These are phyloP conservation scores for Poeciliopsis prolifica DNA, from an alignment of 2,113 vertebrate genomes.

Conservation along the genomic window DNA sequence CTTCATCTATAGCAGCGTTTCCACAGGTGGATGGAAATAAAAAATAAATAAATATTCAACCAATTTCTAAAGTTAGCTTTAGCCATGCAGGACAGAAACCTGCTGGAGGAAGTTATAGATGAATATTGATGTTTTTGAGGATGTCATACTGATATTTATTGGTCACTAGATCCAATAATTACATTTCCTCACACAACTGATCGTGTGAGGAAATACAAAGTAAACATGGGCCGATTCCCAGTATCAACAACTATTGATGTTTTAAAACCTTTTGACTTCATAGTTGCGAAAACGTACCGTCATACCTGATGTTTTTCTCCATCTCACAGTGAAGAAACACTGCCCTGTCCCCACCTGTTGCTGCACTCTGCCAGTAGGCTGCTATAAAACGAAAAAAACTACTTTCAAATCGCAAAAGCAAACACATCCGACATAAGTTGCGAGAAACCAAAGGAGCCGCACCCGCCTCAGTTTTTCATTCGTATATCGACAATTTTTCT, in stretches of 20 bases:
- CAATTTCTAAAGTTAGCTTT: neutral
- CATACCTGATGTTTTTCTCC: neutral
- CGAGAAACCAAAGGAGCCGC: too few species aligned
- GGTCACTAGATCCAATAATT: neutral
- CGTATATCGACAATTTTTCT: neutral
- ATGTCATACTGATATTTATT: neutral
- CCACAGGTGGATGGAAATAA: neutral
- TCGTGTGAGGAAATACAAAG: neutral
- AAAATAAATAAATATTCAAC: neutral
- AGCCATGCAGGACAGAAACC: too few species aligned
- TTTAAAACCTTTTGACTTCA: too few species aligned
- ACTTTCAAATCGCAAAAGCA: too few species aligned
- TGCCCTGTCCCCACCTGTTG: neutral
- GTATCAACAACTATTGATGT: neutral
- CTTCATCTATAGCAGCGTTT: neutral
- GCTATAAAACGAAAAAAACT: neutral
- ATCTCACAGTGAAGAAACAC: neutral
- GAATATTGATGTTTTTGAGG: neutral
- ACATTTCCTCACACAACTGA: neutral
- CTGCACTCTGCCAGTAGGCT: neutral
- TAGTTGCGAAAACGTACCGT: neutral
- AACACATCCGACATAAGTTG: neutral
- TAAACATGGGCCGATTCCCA: neutral
- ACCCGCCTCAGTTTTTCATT: too few species aligned
- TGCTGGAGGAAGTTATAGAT: too few species aligned